Percentiles rank a stretch among this genome's conserved stretches.
Evolutionary conservation across 1,140 invertebrate genomes (phyloP).

Genomic region (Rhopalosiphum maidis): DNA sequence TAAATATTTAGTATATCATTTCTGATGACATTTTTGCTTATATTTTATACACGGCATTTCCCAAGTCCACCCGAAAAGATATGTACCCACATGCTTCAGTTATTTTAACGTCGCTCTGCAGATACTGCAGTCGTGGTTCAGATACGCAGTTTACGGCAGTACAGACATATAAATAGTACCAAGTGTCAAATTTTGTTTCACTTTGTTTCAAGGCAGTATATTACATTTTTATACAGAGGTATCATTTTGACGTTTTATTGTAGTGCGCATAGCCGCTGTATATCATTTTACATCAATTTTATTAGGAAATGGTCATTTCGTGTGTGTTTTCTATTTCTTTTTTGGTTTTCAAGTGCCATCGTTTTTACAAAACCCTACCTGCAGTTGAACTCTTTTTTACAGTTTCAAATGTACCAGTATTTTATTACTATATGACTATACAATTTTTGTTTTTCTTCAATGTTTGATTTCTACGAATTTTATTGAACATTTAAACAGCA

Average conservation of each 20-base stretch:
- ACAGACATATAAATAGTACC: too few species aligned
- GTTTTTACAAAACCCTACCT: not conserved
- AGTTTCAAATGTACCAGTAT: not conserved
- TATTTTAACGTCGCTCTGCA: too few species aligned
- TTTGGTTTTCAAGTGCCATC: not conserved
- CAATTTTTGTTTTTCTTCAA: not conserved
- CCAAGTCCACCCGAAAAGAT: too few species aligned
- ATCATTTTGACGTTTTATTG: not conserved
- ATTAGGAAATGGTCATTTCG: not conserved
- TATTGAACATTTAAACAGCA: not conserved
- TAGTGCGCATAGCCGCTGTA: not conserved
- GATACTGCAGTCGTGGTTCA: too few species aligned
- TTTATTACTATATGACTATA: not conserved
- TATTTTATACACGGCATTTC: too few species aligned
- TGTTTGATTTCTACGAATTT: not conserved
- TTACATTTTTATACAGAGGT: not conserved
- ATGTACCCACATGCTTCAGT: too few species aligned
- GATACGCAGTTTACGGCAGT: too few species aligned
- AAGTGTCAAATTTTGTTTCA: too few species aligned
- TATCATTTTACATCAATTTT: not conserved
- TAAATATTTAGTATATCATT: too few species aligned
- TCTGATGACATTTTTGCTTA: too few species aligned
- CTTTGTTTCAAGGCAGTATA: not conserved
- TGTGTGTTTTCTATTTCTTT: not conserved
- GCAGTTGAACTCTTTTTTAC: not conserved